These are phyloP conservation scores for Apamea crenata DNA, from an alignment of 2,888 invertebrate species.

Conservation along the genomic window DNA sequence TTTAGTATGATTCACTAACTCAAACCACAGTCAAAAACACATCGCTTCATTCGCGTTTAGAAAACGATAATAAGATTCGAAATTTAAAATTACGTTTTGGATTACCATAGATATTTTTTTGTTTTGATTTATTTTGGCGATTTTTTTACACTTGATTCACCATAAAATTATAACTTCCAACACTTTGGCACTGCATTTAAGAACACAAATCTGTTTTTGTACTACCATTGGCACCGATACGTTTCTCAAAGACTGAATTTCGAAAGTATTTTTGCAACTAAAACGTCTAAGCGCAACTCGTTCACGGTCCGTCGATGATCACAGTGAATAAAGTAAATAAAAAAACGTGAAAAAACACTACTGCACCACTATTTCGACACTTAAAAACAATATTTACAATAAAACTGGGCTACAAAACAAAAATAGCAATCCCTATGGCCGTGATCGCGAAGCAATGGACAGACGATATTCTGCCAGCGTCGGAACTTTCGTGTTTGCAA, in stretches of 20 bases:
- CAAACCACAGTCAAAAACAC: conserved; percentile 41
- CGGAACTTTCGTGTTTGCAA: conserved; percentile 70
- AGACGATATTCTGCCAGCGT: conserved; percentile 46
- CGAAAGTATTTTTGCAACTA: conserved; percentile 74
- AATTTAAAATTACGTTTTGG: conserved; percentile 37
- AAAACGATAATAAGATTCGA: conserved; percentile 25
- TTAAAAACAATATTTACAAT: conserved; percentile 87
- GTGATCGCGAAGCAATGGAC: conserved; percentile 55
- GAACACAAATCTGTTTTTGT: conserved; percentile 72
- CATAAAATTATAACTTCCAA: conserved; percentile 36
- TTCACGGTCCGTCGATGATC: conserved; percentile 73
- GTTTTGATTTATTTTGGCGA: conserved; percentile 29
- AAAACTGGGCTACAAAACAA: conserved; percentile 85
- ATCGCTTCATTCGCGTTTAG: conserved; percentile 1
- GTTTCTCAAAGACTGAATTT: conserved; percentile 66
- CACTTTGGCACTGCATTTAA: conserved; percentile 77
- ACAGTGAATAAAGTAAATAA: conserved; percentile 66
- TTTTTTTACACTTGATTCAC: conserved; percentile 26
- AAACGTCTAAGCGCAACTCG: conserved; percentile 62
- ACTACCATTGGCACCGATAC: conserved; percentile 73
- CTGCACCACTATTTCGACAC: conserved; percentile 80
- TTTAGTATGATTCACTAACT: conserved; percentile 67
- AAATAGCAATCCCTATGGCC: conserved; percentile 81
- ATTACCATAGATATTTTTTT: conserved; percentile 17
- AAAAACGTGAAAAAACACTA: conserved; percentile 70